Evolutionary conservation across 2,113 vertebrate genomes (phyloP), one percentile per base, ranked within the genome.

Genomic region (Upupa epops): DNA sequence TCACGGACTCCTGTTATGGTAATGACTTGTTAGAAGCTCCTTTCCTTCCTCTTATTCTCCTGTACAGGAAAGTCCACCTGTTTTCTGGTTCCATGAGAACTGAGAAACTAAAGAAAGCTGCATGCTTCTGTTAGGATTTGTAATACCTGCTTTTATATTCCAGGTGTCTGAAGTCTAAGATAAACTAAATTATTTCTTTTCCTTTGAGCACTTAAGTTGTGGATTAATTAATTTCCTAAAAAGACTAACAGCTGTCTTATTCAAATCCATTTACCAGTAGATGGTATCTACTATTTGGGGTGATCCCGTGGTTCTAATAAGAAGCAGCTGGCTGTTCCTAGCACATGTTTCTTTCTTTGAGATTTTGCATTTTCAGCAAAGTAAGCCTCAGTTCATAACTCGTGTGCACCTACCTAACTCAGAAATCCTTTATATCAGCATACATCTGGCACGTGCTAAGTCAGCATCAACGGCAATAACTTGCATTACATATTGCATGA

Each of bases 1-100:
- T 99, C 96, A 99, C 99, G 13, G 98, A 99, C 86, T 99, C 99
- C 82, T 99, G 99, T 94, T 99, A 99, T 11, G 98, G 99, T 99
- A 97, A 98, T 97, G 37, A 54, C 34, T 64, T 69, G 42, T 20
- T 55, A 36, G 42, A 42, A 72, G 70, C 83, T 78, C 49, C 58
- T 71, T 18, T 32, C 64, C 24, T 86, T 92, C 36, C 24, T 73
- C 56, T 74, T 65, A 55, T 46, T 83, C n/a, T 34, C 3, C 46
- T 29, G 10, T 52, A 72, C 26, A 69, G 55, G 20, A 66, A 83
- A 54, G n/a, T 84, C 49, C 21, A 51, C 18, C 56, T 82, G 31
- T 65, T 79, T 90, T 85, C 69, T 60, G 8, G 28, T 87, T 83
- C 29, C 52, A n/a, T 73, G 5, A 77, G 56, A 86, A 37, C 28